A percentile compares a stretch with the other conserved stretches of the same genome.
Conservation (phyloP, 2,797 vertebrate species). For the Lepus oiostolus region DNA sequence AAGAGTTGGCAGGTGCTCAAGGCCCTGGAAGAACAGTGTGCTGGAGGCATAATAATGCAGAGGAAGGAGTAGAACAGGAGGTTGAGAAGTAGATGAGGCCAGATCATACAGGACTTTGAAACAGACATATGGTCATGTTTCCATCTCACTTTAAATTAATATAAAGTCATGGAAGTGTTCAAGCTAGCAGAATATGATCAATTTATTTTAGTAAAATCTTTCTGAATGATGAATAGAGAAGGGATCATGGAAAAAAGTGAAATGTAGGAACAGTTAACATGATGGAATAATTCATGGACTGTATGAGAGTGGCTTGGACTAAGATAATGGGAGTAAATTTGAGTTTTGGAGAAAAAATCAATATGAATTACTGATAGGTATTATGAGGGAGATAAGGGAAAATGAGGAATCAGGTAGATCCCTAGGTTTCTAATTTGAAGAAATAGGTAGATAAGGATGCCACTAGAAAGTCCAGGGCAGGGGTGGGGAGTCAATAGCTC, state of each 20-base stretch:
- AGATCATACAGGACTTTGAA: neutral
- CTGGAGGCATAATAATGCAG: neutral
- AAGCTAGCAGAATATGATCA: neutral
- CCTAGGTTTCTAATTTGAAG: neutral
- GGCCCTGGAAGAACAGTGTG: neutral
- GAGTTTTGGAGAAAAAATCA: slow-evolving; percentile 39
- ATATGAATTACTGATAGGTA: neutral
- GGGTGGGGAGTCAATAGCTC: neutral
- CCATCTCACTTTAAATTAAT: slow-evolving; percentile 16
- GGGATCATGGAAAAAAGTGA: neutral
- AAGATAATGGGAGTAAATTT: neutral
- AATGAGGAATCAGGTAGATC: neutral
- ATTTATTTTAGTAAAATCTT: slow-evolving; percentile 14
- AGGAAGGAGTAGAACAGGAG: neutral
- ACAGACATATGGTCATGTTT: neutral
- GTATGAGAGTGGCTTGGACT: neutral
- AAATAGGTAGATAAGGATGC: neutral
- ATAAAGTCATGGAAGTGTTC: neutral
- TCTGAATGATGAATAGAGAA: neutral
- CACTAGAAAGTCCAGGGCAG: neutral
- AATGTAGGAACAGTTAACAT: neutral
- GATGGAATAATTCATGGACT: neutral
- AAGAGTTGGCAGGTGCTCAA: neutral
- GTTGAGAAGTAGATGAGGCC: neutral
- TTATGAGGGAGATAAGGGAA: neutral